Evolutionary conservation across 2,888 invertebrate species (phyloP), one percentile per base, ranked within the genome.

Genomic region (Habroteleia sp.): DNA sequence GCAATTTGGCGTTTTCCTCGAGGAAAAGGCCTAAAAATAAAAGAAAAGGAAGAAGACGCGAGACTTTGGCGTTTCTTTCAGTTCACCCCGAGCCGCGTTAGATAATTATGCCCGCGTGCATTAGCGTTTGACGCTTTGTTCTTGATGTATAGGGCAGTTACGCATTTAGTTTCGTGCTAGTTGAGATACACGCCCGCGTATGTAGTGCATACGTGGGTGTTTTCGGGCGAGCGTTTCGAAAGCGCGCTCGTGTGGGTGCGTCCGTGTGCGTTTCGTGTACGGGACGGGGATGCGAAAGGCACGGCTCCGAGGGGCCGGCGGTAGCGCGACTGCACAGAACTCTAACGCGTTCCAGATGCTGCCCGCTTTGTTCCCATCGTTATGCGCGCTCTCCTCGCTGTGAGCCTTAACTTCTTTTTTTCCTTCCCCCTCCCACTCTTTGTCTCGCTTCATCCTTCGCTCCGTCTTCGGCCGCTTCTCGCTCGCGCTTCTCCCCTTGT

Each of bases 321-420:
- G 48, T 25, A 46, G 37, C 50, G 29, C 54, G 37, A 52, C 74
- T 73, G 79, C 77, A 73, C 81, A 78, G 79, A 81, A 82, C 80
- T 82, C 83, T 87, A 86, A 87, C 86, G 85, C 86, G 85, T 86
- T 87, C 87, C 86, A 87, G 87, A 86, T 87, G 85, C 84, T 83
- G 81, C 73, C 52, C 65, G 86, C 85, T 86, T 87, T 87, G 86
- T 87, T 85, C 85, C 82, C 85, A 83, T 82, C 81, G 81, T 39
- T 71, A 74, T 46, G 42, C 58, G 60, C 66, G 63, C 71, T 77
- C 56, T 73, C 76, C 74, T 76, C 77, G 69, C 77, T 56, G 58
- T 58, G n/a, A n/a, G 69, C 73, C 62, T 63, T 35, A 46, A 37
- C 41, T 39, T 62, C 17, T 50, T 50, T 50, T 50, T 39, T 27